phyloP scores from a whole-genome alignment of 35 echinoderm and acorn worm species.

The Apostichopus californicus region DNA sequence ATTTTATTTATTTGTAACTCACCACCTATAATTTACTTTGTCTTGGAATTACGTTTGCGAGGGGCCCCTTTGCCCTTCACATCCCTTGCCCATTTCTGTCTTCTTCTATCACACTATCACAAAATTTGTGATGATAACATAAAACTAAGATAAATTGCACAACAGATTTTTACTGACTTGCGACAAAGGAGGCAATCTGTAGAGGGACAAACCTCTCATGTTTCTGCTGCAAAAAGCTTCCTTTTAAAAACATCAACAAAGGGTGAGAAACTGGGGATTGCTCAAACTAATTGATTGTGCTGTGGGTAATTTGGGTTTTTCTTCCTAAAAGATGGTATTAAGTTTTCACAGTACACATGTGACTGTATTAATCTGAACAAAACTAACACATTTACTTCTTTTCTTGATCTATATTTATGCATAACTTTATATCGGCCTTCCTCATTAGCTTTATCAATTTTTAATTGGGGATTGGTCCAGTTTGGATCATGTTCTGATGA shows the following conservation, averaged over 20 bases:
- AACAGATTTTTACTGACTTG: background rate
- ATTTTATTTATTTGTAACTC: slow-evolving; percentile 20
- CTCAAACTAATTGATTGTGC: background rate
- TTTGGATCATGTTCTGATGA: too few relatives aligned
- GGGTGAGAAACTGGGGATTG: background rate
- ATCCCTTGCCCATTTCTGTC: slow-evolving; percentile 16
- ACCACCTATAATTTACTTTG: slow-evolving; percentile 21
- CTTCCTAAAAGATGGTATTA: too few relatives aligned
- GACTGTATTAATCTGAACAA: too few relatives aligned
- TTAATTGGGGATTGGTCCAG: too few relatives aligned
- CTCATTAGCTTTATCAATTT: too few relatives aligned
- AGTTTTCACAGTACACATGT: too few relatives aligned
- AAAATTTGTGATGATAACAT: background rate
- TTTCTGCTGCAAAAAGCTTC: background rate
- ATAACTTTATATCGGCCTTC: too few relatives aligned
- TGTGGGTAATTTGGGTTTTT: too few relatives aligned
- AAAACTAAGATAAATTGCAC: background rate
- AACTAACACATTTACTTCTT: too few relatives aligned
- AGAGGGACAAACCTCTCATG: background rate
- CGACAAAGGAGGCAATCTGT: background rate
- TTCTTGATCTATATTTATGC: too few relatives aligned
- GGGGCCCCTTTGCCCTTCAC: background rate
- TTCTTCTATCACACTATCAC: background rate
- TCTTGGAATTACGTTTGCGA: background rate
- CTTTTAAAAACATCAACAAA: background rate